Conservation (phyloP, 1,140 invertebrate genomes). For the Bradysia coprophila region DNA sequence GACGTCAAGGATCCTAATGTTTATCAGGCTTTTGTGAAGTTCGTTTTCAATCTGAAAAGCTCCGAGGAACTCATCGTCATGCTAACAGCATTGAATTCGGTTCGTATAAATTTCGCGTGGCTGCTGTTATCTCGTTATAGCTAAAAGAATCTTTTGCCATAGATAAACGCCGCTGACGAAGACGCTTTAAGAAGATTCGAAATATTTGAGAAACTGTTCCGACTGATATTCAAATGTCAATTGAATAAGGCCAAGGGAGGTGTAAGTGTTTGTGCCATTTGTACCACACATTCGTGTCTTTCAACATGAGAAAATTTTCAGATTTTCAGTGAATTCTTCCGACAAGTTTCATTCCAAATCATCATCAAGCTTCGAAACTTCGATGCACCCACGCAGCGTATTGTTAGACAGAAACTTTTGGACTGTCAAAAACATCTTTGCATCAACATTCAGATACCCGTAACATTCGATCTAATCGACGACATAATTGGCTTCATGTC, state of each 20-base stretch:
- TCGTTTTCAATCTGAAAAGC: neutral
- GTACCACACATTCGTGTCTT: neutral
- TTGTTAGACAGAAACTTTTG: conserved; percentile 4
- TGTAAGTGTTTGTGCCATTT: conserved; percentile 9
- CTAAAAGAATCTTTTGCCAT: neutral
- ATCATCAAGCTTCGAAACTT: conserved; percentile 1
- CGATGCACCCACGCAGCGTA: conserved; percentile 1
- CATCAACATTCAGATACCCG: conserved; percentile 12
- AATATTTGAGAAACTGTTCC: conserved; percentile 12
- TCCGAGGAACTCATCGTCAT: neutral
- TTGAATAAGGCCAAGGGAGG: conserved; percentile 17
- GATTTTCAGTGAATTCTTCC: conserved; percentile 21
- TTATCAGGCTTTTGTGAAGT: neutral
- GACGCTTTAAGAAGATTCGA: neutral
- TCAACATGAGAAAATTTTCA: too few relatives aligned
- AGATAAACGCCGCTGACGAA: neutral
- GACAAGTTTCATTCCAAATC: conserved; percentile 8
- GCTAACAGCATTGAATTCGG: neutral
- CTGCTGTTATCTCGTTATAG: neutral
- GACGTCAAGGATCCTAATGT: neutral
- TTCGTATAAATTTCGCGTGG: neutral
- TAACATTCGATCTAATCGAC: conserved; percentile 16
- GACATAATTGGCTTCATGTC: conserved; percentile 13
- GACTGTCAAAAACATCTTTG: conserved; percentile 11
- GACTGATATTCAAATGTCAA: conserved; percentile 14